A percentile compares a stretch with the other conserved stretches of the same genome.
phyloP scores from a whole-genome alignment of 1,140 invertebrate species.

The Anastrepha obliqua region DNA sequence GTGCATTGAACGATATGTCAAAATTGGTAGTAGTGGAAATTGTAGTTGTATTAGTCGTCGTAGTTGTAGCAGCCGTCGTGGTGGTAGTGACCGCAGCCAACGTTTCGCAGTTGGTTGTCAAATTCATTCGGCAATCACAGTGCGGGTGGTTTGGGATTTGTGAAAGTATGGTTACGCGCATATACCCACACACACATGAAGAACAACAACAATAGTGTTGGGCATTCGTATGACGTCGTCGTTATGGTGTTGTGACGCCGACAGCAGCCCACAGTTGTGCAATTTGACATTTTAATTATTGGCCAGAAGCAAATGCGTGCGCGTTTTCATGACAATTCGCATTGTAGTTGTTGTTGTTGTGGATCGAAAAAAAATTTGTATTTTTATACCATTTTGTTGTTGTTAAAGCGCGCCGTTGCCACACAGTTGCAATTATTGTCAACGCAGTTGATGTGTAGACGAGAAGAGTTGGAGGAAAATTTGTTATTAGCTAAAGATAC shows the following conservation, averaged over 20 bases:
- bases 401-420: background rate
- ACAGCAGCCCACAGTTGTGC: background rate
- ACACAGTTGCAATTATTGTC: background rate
- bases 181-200: background rate
- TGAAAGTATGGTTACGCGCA: background rate
- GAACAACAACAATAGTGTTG: background rate
- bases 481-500: conserved; percentile 48
- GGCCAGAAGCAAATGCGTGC: background rate
- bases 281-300: conserved; percentile 49
- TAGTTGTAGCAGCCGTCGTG: background rate
- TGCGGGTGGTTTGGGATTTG: background rate
- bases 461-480: conserved; percentile 1
- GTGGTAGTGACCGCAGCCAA: background rate
- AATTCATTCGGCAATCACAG: conserved; percentile 35
- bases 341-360: background rate
- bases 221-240: background rate
- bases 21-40: conserved; percentile 17
- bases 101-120: conserved; percentile 18
- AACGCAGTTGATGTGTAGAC: background rate
- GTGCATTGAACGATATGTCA: conserved; percentile 51
- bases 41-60: background rate
- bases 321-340: background rate
- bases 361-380: background rate
- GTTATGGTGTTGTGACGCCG: background rate
- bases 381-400: background rate